Base-by-base conservation (phyloP, 1,140 invertebrate genomes). In the Leptinotarsa texana region DNA sequence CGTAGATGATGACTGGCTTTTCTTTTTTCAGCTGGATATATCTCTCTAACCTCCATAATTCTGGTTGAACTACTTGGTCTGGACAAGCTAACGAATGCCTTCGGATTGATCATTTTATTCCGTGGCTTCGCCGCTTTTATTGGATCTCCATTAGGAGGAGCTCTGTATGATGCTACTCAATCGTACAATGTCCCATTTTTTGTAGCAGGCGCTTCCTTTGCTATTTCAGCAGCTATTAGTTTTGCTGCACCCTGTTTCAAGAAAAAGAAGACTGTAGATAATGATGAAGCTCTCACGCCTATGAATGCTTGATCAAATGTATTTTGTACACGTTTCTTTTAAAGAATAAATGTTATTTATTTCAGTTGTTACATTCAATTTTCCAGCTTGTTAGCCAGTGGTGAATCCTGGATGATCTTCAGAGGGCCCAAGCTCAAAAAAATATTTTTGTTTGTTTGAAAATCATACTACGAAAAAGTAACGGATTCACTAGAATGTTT, bases 31-130 rank as follows among this genome's bases (percentile, higher is more conserved):
- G 96, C 97, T 78, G 97, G 96, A 42, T 99, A 98, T 86, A 98
- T 99, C 80, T 98, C 96, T 1, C 87, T 99, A 51, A 99, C 97
- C 49, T 99, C 97, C 21, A 99, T 99, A 83, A 98, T 99, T 81
- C 88, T 99, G 65, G 97, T 98, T 77, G 97, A 99, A 83, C 87
- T 99, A 18, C 88, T 99, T 48, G 98, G 97, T 15, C 87, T 99
- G 81, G 96, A 98, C 80, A 96, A 96, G 86, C 87, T 99, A 75
- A 98, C 97, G 51, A 99, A 97, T 84, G 96, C 97, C 21, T 99
- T 99, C 86, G 97, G 98, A 49, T 88, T 99, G 69, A 88, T 99
- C 65, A 96, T 98, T 79, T 87, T 99, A 77, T 98, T 98, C 87
- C 91, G 97, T 86, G 98, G 98, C 22, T 92, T 93, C 48, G 95